Percentiles rank a stretch among this genome's conserved stretches.
These are phyloP conservation scores for Chaetodon trifasciatus DNA, from an alignment of 2,797 vertebrate genomes.

Conservation along the genomic window DNA sequence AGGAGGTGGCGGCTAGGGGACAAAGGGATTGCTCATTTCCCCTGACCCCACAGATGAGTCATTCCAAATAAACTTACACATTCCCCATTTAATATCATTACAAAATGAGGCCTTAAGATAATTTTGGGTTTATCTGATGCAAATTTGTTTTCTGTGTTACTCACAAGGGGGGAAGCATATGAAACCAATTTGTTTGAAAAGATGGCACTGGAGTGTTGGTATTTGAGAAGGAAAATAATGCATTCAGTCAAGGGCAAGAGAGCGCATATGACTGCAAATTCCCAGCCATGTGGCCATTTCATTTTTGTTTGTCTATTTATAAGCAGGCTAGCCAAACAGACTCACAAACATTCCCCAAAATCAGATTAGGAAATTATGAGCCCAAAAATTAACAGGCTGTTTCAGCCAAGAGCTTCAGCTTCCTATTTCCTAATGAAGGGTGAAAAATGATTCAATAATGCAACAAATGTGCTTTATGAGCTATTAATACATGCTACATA, in stretches of 20 bases:
- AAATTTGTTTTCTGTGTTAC: constrained; percentile 71
- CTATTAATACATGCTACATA: constrained; percentile 66
- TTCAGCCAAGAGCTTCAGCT: constrained; percentile 57
- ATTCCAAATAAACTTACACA: constrained; percentile 74
- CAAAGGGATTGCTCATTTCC: constrained; percentile 78
- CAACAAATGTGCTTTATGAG: constrained; percentile 69
- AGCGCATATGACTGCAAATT: constrained; percentile 78
- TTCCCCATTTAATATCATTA: constrained; percentile 72
- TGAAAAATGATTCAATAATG: constrained; percentile 71
- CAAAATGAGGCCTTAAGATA: constrained; percentile 71
- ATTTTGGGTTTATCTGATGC: constrained; percentile 70
- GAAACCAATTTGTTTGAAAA: constrained; percentile 79
- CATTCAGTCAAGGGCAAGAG: constrained; percentile 62
- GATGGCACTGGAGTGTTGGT: constrained; percentile 65
- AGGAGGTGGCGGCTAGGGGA: constrained; percentile 62
- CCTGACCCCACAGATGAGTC: constrained; percentile 70
- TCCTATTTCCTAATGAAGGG: constrained; percentile 70
- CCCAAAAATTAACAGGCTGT: constrained; percentile 69
- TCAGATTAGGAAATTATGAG: constrained; percentile 78
- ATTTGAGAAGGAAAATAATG: constrained; percentile 60
- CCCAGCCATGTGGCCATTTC: constrained; percentile 70
- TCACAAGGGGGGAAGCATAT: constrained; percentile 73
- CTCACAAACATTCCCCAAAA: constrained; percentile 71
- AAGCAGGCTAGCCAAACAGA: constrained; percentile 49
- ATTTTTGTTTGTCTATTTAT: constrained; percentile 77